A percentile compares a stretch with the other conserved stretches of the same genome.
Conservation (phyloP, 2,888 invertebrate species). For the Synanthedon tipuliformis region DNA sequence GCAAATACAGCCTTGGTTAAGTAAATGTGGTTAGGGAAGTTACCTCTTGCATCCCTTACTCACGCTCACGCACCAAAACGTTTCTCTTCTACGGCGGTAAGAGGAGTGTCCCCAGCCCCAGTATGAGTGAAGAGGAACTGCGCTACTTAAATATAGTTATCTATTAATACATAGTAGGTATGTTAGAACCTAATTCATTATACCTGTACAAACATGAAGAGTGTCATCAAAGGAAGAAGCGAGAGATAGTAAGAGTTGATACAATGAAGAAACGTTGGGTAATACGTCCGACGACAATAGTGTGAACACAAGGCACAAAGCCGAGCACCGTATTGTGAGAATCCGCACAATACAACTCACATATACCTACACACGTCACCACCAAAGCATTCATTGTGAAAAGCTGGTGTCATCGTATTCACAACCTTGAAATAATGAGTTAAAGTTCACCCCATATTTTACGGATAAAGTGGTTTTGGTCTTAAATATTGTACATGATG, state of each 20-base stretch:
- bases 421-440: conserved; percentile 20
- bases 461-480: conserved; percentile 10
- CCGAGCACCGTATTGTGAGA: conserved; percentile 58
- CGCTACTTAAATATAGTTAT: too few relatives aligned
- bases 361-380: conserved; percentile 34
- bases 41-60: too few relatives aligned
- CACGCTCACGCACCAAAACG: too few relatives aligned
- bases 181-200: neutral
- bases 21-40: too few relatives aligned
- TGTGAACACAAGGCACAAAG: conserved; percentile 60
- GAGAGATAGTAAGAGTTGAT: conserved; percentile 46
- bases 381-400: conserved; percentile 27
- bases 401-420: conserved; percentile 31
- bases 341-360: conserved; percentile 63
- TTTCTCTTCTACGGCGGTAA: too few relatives aligned
- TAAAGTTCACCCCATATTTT: conserved; percentile 12
- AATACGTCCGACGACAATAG: conserved; percentile 65
- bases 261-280: conserved; percentile 63
- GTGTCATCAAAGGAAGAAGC: conserved; percentile 59
- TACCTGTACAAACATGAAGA: conserved; percentile 12
- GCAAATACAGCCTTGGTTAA: too few relatives aligned
- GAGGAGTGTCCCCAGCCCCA: too few relatives aligned
- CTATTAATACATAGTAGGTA: too few relatives aligned
- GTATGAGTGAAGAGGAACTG: too few relatives aligned
- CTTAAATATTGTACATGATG: conserved; percentile 13